Base-by-base conservation (phyloP, 2,113 vertebrate species). In the Microcebus lehilahytsara region DNA sequence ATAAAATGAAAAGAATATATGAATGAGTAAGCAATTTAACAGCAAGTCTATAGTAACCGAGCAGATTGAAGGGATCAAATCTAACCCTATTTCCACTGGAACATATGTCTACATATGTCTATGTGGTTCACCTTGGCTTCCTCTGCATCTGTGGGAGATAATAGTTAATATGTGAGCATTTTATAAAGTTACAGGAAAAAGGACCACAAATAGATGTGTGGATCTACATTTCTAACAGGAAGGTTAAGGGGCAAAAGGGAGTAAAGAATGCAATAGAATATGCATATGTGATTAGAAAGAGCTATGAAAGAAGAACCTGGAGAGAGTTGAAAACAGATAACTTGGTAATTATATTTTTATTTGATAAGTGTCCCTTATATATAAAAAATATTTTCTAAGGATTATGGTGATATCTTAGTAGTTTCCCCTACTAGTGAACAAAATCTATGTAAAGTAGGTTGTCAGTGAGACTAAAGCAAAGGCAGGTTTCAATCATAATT, bases 401-500 rank as follows among this genome's bases (percentile, higher is more conserved):
- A 37, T 93, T 74, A 51, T 34, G 23, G 19, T 69, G 23, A 3
- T 88, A 66, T 60, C 51, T 89, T 92, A 71, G 64, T 88, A n/a
- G 6, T 42, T 92, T 92, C 46, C 40, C 77, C 32, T 79, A 94
- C 75, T 30, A 51, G 40, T 72, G 89, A 6, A 22, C 75, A 96
- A 92, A 89, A 95, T 64, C 10, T 42, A 60, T 27, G 53, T 84
- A 20, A 79, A 91, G 56, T 58, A 81, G 34, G 49, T 92, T 93
- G 46, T 90, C 89, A 92, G 14, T 91, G 30, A 71, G 16, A 19
- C 66, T 19, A 42, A 98, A 96, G 66, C 74, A 94, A 46, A 97
- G 64, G 14, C 32, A 89, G 11, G 53, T 25, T 69, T 20, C 3
- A 42, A 97, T 83, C 0, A 30, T 46, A 96, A 77, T 72, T 92